A percentile compares a stretch with the other conserved stretches of the same genome.
Conservation (phyloP, 2,113 vertebrate species). For the Dicrurus megarhynchus region DNA sequence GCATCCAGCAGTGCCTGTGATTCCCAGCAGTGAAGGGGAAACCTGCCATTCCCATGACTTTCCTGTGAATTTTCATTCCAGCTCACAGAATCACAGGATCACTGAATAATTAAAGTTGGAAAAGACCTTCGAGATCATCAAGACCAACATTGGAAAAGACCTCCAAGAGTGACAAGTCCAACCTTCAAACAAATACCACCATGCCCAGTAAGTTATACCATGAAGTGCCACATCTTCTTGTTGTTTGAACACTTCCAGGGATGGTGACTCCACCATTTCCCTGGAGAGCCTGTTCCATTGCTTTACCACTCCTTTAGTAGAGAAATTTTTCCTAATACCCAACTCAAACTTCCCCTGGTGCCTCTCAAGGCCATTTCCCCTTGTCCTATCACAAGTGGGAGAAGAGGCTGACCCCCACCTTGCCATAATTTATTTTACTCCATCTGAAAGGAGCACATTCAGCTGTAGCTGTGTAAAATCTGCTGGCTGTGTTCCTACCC, state of each 20-base stretch:
- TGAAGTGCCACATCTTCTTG: too few species aligned
- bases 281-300: background rate
- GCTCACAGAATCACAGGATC: background rate
- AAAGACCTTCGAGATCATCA: background rate
- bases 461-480: background rate
- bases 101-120: background rate
- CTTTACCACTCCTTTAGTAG: background rate
- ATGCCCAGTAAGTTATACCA: rapidly evolving
- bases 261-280: background rate
- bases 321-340: background rate
- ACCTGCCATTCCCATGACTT: background rate
- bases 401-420: too few species aligned
- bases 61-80: background rate
- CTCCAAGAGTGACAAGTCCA: background rate
- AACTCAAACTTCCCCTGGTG: background rate
- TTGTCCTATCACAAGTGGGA: background rate
- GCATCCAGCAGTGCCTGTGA: background rate
- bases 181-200: background rate
- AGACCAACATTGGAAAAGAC: too few species aligned
- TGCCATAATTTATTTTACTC: background rate
- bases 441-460: background rate
- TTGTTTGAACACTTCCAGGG: background rate
- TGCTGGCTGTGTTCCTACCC: background rate
- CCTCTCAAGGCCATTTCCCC: background rate
- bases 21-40: background rate